Evolutionary conservation across 2,888 invertebrate species (phyloP).

Genomic region (Lasioglossum lativentre): DNA sequence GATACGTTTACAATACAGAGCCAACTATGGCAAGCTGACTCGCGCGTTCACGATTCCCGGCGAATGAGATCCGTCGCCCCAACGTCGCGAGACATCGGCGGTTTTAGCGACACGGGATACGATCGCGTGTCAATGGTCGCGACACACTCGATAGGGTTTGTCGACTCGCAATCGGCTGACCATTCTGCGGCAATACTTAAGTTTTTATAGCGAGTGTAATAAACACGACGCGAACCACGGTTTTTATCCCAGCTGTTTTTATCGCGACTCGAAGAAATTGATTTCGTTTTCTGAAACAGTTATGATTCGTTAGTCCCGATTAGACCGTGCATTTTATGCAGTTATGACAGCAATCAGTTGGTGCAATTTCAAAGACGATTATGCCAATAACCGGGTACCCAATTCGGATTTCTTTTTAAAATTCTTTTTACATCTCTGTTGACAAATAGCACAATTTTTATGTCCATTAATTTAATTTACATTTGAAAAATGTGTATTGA

Average conservation of each 20-base stretch:
- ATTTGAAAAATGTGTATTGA: no score
- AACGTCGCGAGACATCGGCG: conserved; percentile 28
- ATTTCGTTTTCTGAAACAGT: neutral
- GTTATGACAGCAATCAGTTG: no score
- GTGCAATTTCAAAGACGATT: no score
- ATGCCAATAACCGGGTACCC: no score
- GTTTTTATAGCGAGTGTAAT: neutral
- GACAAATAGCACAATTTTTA: no score
- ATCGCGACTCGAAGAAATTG: neutral
- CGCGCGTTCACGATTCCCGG: conserved; percentile 11
- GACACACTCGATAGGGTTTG: neutral
- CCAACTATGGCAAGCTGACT: neutral
- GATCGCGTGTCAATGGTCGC: conserved; percentile 45
- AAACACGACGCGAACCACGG: conserved; percentile 9
- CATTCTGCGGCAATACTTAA: neutral
- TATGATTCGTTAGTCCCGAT: neutral
- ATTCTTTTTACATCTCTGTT: no score
- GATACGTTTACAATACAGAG: conserved; percentile 47
- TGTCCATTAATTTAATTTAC: no score
- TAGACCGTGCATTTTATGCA: no score
- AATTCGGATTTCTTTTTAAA: no score
- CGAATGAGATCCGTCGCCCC: conserved; percentile 22
- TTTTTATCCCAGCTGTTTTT: neutral
- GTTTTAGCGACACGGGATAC: conserved; percentile 21
- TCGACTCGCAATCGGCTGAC: conserved; percentile 18